These are phyloP conservation scores for Phenganax marumi DNA, from an alignment of 92 coral and sea anemone genomes.

Conservation along the genomic window DNA sequence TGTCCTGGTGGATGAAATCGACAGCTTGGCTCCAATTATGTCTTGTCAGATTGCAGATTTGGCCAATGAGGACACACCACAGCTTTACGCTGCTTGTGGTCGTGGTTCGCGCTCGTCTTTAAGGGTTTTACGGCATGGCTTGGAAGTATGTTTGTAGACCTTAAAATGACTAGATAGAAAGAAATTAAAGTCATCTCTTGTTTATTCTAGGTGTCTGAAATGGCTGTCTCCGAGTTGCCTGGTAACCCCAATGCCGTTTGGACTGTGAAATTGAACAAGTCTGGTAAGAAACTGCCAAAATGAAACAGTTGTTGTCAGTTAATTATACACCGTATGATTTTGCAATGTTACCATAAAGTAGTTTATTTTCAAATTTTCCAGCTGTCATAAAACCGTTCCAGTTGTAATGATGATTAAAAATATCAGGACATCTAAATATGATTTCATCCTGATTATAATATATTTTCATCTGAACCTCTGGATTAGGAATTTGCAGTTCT, in stretches of 20 bases:
- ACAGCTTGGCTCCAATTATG: conserved; percentile 95
- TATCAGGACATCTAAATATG: conserved; percentile 51
- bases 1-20: conserved; percentile 94
- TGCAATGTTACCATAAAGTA: not conserved
- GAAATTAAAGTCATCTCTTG: no score
- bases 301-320: not conserved
- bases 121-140: conserved; percentile 87
- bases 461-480: conserved; percentile 29
- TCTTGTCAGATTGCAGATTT: conserved; percentile 96
- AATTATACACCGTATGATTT: not conserved
- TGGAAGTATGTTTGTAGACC: conserved; percentile 64
- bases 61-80: conserved; percentile 98
- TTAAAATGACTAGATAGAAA: not conserved
- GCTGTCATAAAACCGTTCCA: conserved; percentile 23
- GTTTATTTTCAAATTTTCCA: not conserved
- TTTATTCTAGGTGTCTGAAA: conserved; percentile 80
- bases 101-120: conserved; percentile 91
- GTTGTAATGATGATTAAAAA: conserved; percentile 41
- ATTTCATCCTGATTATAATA: conserved; percentile 24
- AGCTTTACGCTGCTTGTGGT: conserved; percentile 91
- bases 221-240: conserved; percentile 98
- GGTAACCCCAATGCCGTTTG: conserved; percentile 99
- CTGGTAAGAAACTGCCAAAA: conserved; percentile 41
- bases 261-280: conserved; percentile 77
- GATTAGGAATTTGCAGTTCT: not conserved